Conservation (phyloP, 2,113 vertebrate genomes). For the Eudyptes chrysolophus region DNA sequence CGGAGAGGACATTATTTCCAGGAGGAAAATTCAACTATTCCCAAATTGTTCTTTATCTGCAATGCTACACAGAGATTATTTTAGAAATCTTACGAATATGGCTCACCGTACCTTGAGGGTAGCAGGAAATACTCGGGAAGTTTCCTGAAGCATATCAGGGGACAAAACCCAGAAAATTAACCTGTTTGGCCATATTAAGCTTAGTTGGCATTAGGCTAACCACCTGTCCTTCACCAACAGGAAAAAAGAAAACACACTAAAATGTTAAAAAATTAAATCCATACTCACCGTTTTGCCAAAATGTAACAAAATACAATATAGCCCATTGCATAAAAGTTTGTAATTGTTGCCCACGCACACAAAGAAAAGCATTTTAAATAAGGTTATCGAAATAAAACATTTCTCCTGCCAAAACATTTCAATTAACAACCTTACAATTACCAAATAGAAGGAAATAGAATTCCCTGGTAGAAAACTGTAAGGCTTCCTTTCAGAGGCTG, state of each 20-base stretch:
- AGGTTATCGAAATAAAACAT: not conserved
- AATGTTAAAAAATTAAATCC: not conserved
- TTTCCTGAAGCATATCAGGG: not conserved
- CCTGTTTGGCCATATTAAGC: not conserved
- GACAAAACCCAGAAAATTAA: not conserved
- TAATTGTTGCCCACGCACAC: not conserved
- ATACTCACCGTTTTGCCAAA: not conserved
- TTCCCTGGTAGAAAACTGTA: not conserved
- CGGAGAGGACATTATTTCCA: not conserved
- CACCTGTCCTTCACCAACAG: not conserved
- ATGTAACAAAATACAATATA: accelerated
- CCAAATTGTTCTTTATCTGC: not conserved
- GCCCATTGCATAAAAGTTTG: not conserved
- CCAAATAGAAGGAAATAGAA: not conserved
- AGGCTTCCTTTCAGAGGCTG: not conserved
- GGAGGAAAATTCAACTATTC: not conserved
- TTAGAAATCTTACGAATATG: not conserved
- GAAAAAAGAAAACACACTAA: not conserved
- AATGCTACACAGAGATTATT: not conserved
- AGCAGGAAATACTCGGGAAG: not conserved
- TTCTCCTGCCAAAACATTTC: not conserved
- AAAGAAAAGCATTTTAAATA: not conserved
- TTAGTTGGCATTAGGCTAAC: not conserved
- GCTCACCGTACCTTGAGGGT: not conserved
- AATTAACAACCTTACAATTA: not conserved